Conservation (phyloP, 2,888 invertebrate genomes). For the Synergus japonicus region DNA sequence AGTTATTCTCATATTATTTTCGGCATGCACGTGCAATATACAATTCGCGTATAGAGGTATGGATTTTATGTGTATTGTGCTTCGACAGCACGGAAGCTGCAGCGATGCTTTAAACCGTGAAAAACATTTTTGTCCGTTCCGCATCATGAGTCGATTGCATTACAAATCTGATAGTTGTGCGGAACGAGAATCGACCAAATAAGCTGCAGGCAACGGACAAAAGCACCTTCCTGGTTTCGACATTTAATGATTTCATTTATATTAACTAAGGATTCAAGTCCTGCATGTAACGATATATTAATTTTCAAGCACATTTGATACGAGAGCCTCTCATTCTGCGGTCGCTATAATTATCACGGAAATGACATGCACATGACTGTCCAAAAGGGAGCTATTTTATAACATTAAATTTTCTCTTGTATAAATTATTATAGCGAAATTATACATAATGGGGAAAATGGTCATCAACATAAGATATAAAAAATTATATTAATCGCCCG, state of each 20-base stretch:
- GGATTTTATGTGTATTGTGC: constrained; percentile 13
- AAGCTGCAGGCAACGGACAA: background rate
- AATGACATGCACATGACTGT: too few relatives aligned
- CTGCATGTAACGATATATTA: constrained; percentile 7
- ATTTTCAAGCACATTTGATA: constrained; percentile 1
- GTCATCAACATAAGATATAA: too few relatives aligned
- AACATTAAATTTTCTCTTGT: too few relatives aligned
- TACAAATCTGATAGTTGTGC: background rate
- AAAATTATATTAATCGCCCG: too few relatives aligned
- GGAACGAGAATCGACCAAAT: constrained; percentile 12
- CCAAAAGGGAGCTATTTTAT: too few relatives aligned
- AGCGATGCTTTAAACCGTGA: constrained; percentile 4
- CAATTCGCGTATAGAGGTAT: constrained; percentile 1
- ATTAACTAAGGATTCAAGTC: background rate
- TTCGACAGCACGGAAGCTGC: background rate
- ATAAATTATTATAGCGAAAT: too few relatives aligned
- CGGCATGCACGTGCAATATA: constrained; percentile 14
- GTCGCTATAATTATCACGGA: too few relatives aligned
- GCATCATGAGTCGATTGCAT: constrained; percentile 30
- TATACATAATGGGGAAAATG: too few relatives aligned
- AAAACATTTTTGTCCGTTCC: constrained; percentile 27
- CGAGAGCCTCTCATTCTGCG: too few relatives aligned
- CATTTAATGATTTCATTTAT: constrained; percentile 22
- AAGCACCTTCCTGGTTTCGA: constrained; percentile 9
- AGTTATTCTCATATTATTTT: constrained; percentile 14